A percentile compares a stretch with the other conserved stretches of the same genome.
phyloP scores from a whole-genome alignment of 2,113 vertebrate genomes.

The Pluvialis apricaria region DNA sequence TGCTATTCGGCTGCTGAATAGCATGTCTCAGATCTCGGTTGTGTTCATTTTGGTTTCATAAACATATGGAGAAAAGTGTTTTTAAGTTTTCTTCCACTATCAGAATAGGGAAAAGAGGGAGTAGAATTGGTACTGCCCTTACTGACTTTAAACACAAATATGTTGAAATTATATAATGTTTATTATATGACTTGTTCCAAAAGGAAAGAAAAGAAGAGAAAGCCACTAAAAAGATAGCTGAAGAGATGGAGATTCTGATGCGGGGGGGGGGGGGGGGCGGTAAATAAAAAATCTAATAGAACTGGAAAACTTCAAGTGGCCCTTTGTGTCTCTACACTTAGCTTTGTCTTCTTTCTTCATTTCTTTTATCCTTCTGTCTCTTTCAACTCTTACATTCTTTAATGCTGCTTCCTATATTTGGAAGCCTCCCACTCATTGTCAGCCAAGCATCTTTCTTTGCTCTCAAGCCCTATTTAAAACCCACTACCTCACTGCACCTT shows the following conservation, averaged over 20 bases:
- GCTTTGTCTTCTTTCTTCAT: neutral
- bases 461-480: neutral
- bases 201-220: neutral
- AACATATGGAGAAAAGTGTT: neutral
- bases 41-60: neutral
- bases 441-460: neutral
- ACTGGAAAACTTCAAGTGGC: neutral
- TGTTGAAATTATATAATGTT: neutral
- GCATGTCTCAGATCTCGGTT: neutral
- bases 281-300: neutral
- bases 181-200: neutral
- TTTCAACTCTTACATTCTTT: neutral
- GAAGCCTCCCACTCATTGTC: neutral
- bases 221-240: neutral
- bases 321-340: neutral
- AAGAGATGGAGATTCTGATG: neutral
- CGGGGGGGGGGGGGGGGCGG: accelerated
- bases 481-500: neutral
- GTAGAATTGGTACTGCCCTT: neutral
- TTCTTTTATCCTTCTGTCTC: neutral
- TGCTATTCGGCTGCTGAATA: neutral
- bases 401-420: neutral
- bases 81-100: neutral
- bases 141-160: neutral
- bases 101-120: neutral